phyloP scores from a whole-genome alignment of 2,888 invertebrate genomes.

The Odontothrips loti region DNA sequence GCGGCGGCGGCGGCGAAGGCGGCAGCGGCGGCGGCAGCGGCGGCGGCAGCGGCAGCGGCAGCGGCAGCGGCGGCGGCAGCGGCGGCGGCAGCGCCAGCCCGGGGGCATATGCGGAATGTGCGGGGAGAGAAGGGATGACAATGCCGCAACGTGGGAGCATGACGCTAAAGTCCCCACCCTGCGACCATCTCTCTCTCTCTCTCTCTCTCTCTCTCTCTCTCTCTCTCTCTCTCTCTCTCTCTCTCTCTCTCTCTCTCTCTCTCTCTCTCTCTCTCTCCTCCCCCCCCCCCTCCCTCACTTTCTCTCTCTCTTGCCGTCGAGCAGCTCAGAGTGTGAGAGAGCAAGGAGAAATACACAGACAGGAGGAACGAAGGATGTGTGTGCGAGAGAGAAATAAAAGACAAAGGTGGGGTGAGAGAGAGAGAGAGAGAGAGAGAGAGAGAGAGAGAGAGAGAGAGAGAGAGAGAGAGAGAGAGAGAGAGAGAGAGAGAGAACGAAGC shows the following conservation, averaged over 20 bases:
- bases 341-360: too few relatives aligned
- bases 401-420: background rate
- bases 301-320: background rate
- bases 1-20: background rate
- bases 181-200: background rate
- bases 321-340: too few relatives aligned
- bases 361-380: too few relatives aligned
- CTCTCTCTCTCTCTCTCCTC: constrained; percentile 1
- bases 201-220: constrained; percentile 1
- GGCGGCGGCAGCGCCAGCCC: background rate
- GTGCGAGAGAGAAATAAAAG: background rate
- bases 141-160: too few relatives aligned
- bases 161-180: too few relatives aligned
- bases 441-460: too few relatives aligned
- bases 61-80: too few relatives aligned
- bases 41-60: too few relatives aligned
- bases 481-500: too few relatives aligned
- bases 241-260: background rate
- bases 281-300: background rate
- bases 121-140: background rate
- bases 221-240: constrained; percentile 1
- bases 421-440: background rate
- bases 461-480: background rate
- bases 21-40: too few relatives aligned
- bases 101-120: background rate